phyloP scores from a whole-genome alignment of 2,797 vertebrate genomes.

The Peromyscus eremicus region DNA sequence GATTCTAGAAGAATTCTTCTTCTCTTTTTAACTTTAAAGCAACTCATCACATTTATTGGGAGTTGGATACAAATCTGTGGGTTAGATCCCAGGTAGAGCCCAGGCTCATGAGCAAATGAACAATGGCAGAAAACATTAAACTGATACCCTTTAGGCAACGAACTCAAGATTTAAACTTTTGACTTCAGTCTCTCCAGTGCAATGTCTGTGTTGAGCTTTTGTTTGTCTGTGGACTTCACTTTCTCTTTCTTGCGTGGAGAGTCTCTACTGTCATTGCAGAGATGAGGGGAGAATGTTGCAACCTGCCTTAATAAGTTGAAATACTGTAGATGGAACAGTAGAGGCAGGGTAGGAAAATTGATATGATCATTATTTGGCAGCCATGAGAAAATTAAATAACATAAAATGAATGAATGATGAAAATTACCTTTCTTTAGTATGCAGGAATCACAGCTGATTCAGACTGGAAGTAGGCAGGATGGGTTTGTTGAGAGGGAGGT shows the following conservation, averaged over 20 bases:
- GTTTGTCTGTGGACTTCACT: background rate
- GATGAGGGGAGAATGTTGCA: background rate
- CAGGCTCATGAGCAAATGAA: fast-evolving
- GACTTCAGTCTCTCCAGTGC: background rate
- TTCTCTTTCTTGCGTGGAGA: background rate
- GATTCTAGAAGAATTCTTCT: too few species aligned
- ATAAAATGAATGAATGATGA: constrained; percentile 13
- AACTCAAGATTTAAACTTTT: background rate
- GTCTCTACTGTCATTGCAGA: background rate
- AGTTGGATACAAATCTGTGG: background rate
- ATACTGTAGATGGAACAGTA: background rate
- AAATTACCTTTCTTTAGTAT: background rate
- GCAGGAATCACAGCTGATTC: background rate
- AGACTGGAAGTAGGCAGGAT: background rate
- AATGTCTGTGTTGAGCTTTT: background rate
- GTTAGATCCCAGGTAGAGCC: background rate
- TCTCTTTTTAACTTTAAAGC: background rate
- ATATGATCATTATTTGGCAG: background rate
- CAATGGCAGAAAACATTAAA: too few species aligned
- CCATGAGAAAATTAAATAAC: background rate
- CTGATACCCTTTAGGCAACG: background rate
- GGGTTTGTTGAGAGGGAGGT: too few species aligned
- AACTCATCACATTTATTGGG: background rate
- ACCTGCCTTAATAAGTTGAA: background rate
- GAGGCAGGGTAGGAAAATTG: background rate